Evolutionary conservation across 2,797 vertebrate genomes (phyloP).

Genomic region (Melanotaenia nigrans): DNA sequence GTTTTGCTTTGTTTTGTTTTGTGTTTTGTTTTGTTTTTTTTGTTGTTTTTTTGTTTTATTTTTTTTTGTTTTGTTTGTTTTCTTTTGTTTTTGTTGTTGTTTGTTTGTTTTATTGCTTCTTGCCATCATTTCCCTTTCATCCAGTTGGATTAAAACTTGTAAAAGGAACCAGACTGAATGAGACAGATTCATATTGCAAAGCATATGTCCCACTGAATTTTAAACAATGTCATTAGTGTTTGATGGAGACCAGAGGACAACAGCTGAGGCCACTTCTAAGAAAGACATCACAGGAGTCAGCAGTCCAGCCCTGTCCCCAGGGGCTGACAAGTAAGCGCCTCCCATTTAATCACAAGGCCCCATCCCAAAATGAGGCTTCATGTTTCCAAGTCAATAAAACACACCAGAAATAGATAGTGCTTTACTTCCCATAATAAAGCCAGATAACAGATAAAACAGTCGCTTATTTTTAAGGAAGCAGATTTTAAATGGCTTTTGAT

Average conservation of each 20-base stretch:
- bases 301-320: constrained; percentile 16
- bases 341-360: constrained; percentile 39
- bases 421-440: not conserved
- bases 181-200: constrained; percentile 52
- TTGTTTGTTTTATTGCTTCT: constrained; percentile 84
- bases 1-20: too few relatives aligned
- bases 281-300: constrained; percentile 55
- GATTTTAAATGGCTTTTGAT: constrained; percentile 14
- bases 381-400: constrained; percentile 42
- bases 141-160: constrained; percentile 64
- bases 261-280: constrained; percentile 69
- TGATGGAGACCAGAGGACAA: constrained; percentile 44
- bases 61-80: too few relatives aligned
- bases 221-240: constrained; percentile 72
- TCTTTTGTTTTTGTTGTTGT: too few relatives aligned
- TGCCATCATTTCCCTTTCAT: constrained; percentile 85
- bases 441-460: constrained; percentile 36
- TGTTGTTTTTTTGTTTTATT: too few relatives aligned
- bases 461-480: not conserved
- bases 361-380: constrained; percentile 48
- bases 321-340: constrained; percentile 34
- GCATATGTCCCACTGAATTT: constrained; percentile 56
- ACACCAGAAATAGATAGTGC: constrained; percentile 20
- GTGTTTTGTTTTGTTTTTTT: too few relatives aligned
- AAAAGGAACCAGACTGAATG: not conserved